Conservation (phyloP, 2,113 vertebrate species). For the Engystomops pustulosus region DNA sequence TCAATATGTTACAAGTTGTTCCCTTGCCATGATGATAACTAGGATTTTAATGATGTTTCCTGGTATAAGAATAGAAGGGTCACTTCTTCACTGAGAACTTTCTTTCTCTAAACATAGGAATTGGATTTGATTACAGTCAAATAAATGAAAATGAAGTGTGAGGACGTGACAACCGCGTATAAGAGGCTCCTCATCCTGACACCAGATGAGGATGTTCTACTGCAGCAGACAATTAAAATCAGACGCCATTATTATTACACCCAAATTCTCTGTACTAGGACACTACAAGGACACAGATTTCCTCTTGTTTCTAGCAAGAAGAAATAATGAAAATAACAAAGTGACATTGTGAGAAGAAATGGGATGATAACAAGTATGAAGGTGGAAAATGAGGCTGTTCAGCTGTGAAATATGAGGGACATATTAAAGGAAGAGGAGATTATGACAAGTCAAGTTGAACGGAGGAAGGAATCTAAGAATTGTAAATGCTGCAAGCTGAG, state of each 20-base stretch:
- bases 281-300: background rate
- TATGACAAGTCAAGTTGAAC: background rate
- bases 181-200: background rate
- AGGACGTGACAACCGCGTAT: background rate
- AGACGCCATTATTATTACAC: background rate
- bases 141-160: slow-evolving; percentile 9
- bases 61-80: background rate
- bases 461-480: background rate
- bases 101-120: slow-evolving; percentile 10
- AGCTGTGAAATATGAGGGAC: background rate
- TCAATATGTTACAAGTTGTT: background rate
- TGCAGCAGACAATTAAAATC: slow-evolving; percentile 14
- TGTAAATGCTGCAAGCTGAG: too few species aligned
- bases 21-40: background rate
- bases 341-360: background rate
- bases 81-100: background rate
- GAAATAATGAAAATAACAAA: slow-evolving; percentile 26
- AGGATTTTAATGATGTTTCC: slow-evolving; percentile 9
- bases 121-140: slow-evolving; percentile 32
- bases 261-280: background rate
- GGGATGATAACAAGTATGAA: slow-evolving; percentile 1
- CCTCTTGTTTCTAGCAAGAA: background rate
- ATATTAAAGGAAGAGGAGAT: background rate
- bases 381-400: slow-evolving; percentile 13
- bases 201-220: background rate